Base-by-base conservation (phyloP, 1,140 invertebrate genomes). In the Philaenus spumarius region DNA sequence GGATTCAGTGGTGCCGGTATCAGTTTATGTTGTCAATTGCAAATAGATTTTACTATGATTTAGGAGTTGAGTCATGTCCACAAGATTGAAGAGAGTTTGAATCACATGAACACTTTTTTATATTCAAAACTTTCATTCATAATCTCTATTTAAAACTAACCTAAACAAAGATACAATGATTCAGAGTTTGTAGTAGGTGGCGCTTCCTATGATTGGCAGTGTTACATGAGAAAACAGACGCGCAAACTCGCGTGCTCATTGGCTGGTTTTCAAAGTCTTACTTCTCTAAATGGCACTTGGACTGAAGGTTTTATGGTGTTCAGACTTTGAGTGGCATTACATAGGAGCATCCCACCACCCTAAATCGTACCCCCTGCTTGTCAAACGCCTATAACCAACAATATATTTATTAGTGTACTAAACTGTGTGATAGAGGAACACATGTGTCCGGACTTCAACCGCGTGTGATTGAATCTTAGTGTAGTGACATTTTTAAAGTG, bases 291-390 rank as follows among this genome's bases (percentile, higher is more conserved):
- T 71, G 68, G 68, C 68, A 68, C 63, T 67, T 67, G 61, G 63
- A 61, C 66, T 68, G 66, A 69, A 69, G 69, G 68, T 69, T 71
- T 71, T 71, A 70, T 70, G 66, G 70, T 65, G 68, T 69, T 64
- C 61, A 66, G 68, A 64, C 68, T 57, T 40, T 70, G 68, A 70
- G 66, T 69, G 67, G 66, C 67, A 70, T 47, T 48, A 43, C 40
- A 19, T 24, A 55, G 55, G 37, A 57, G 66, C 62, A 64, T 62
- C 61, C 69, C 68, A 63, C 66, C 67, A 60, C 63, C 51, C 58
- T 55, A 55, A 67, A 67, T 61, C 61, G 45, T 61, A 39, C 61
- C 67, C 55, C 48, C 58, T 30, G 23, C 35, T 23, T 22, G 48
- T 43, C 42, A 24, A 26, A 35, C 42, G 14, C 40, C 45, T 35